phyloP scores from a whole-genome alignment of 2,797 vertebrate species.

The Siniperca obscura region DNA sequence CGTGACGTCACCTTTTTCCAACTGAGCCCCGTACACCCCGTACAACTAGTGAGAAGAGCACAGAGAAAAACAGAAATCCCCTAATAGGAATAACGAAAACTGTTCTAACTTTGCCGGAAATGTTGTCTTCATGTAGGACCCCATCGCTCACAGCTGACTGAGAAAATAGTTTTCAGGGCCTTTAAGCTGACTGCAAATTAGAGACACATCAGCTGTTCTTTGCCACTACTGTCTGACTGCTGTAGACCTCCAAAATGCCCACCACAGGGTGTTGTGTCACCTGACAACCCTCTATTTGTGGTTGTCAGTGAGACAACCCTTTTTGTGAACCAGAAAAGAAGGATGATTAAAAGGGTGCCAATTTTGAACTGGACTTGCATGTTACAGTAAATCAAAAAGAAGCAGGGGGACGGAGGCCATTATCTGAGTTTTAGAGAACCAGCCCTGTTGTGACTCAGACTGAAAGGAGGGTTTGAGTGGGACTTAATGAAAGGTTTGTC shows the following conservation, averaged over 20 bases:
- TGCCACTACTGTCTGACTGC: background rate
- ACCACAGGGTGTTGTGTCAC: background rate
- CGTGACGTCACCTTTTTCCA: too few species aligned
- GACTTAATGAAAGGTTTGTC: constrained; percentile 26
- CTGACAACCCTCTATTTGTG: constrained; percentile 19
- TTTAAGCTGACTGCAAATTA: background rate
- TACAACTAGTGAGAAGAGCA: too few species aligned
- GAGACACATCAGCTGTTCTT: constrained; percentile 1
- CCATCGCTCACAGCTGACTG: background rate
- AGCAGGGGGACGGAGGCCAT: background rate
- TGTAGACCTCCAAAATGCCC: constrained; percentile 7
- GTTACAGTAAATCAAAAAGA: constrained; percentile 30
- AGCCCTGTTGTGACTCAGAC: constrained; percentile 36
- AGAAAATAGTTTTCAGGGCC: background rate
- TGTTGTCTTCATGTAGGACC: background rate
- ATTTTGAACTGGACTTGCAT: background rate
- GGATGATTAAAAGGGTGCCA: background rate
- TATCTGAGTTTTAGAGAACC: background rate
- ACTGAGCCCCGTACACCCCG: background rate
- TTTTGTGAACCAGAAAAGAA: background rate
- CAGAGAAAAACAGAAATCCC: background rate
- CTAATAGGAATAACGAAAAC: background rate
- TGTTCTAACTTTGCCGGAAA: background rate
- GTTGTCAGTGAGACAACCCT: background rate
- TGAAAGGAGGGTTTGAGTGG: background rate